Evolutionary conservation across 2,888 invertebrate species (phyloP).

Genomic region (Sphinx pinastri): DNA sequence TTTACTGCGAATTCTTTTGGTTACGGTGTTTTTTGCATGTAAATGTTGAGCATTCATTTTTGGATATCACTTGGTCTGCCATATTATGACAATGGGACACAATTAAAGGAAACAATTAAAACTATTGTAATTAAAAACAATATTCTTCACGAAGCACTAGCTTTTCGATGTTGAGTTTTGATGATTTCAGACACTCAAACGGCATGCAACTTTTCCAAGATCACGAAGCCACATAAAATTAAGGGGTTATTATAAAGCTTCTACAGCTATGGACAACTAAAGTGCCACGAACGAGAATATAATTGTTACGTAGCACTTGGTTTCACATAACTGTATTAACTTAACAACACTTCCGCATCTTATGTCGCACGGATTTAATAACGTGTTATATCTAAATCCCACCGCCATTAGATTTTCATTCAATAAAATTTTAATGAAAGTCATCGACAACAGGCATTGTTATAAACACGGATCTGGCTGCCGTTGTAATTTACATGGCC

Average conservation of each 20-base stretch:
- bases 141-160: too few species aligned
- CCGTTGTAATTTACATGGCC: conserved; percentile 73
- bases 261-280: background rate
- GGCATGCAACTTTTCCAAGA: too few species aligned
- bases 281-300: background rate
- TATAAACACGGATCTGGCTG: conserved; percentile 60
- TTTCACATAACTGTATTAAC: conserved; percentile 16
- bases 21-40: background rate
- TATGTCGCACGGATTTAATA: conserved; percentile 28
- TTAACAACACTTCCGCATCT: conserved; percentile 26
- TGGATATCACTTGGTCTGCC: background rate
- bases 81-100: too few species aligned
- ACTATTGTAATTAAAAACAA: background rate
- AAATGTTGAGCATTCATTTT: background rate
- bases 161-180: too few species aligned
- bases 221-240: background rate
- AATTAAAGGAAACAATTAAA: too few species aligned
- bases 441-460: conserved; percentile 71
- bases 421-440: conserved; percentile 73
- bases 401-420: conserved; percentile 53
- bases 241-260: background rate
- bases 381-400: conserved; percentile 40
- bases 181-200: too few species aligned
- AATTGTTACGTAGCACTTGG: conserved; percentile 13
- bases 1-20: conserved; percentile 8